Conservation (phyloP, 2,113 vertebrate species). For the Muntiacus reevesi region DNA sequence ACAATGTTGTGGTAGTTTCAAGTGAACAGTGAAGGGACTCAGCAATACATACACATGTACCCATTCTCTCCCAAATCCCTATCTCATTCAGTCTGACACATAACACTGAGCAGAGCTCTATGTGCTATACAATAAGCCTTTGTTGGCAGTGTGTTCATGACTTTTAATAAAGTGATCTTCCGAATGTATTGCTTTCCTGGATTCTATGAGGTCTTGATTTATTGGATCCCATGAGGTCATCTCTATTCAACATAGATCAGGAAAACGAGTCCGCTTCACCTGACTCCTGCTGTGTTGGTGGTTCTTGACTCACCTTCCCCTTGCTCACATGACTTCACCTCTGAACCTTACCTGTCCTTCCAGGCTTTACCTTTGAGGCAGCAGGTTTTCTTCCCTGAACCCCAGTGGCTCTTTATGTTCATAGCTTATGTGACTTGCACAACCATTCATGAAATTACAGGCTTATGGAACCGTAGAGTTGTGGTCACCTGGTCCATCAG, state of each 20-base stretch:
- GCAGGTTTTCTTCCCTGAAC: neutral
- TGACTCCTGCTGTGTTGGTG: fast-evolving
- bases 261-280: too few species aligned
- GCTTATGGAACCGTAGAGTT: fast-evolving
- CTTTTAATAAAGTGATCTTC: constrained; percentile 33
- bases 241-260: fast-evolving
- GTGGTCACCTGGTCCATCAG: too few species aligned
- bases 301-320: neutral
- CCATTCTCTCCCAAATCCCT: neutral
- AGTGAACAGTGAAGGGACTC: neutral
- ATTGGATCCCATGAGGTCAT: neutral
- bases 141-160: neutral
- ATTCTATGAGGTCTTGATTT: neutral
- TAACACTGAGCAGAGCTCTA: neutral
- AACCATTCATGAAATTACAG: neutral
- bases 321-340: neutral
- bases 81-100: neutral
- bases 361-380: neutral
- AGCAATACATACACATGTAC: neutral
- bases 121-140: neutral
- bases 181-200: constrained; percentile 30
- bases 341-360: neutral
- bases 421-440: fast-evolving
- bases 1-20: neutral
- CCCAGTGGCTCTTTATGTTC: fast-evolving